Evolutionary conservation across 1,140 invertebrate species (phyloP).

Genomic region (Drosophila mojavensis): DNA sequence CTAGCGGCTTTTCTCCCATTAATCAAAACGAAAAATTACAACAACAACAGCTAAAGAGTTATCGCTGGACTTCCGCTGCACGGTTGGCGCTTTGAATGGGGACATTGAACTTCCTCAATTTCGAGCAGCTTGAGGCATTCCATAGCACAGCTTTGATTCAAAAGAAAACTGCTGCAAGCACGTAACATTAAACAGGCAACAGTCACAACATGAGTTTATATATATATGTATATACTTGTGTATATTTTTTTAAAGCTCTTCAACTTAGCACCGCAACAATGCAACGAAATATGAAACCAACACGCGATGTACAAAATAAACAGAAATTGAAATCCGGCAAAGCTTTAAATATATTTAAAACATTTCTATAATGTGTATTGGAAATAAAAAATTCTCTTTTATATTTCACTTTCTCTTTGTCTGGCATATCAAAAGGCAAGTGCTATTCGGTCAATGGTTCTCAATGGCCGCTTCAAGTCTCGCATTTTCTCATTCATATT

Average conservation of each 20-base stretch:
- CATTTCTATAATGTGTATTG: neutral
- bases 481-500: constrained; percentile 12
- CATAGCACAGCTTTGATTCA: constrained; percentile 5
- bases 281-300: constrained; percentile 62
- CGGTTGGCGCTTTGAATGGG: constrained; percentile 49
- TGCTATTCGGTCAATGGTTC: constrained; percentile 2
- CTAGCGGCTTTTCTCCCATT: constrained; percentile 14
- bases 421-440: constrained; percentile 9
- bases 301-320: constrained; percentile 55
- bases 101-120: constrained; percentile 69
- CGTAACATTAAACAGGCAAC: constrained; percentile 63
- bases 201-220: constrained; percentile 52
- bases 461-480: constrained; percentile 3
- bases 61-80: constrained; percentile 68
- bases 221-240: neutral
- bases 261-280: constrained; percentile 51
- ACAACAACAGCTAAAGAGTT: constrained; percentile 51
- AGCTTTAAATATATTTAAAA: neutral
- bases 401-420: constrained; percentile 5
- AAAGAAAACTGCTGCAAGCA: constrained; percentile 22
- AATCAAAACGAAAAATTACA: constrained; percentile 24
- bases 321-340: neutral
- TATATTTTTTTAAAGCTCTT: constrained; percentile 51
- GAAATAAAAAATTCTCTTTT: constrained; percentile 5
- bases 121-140: constrained; percentile 37